Evolutionary conservation across 2,113 vertebrate genomes (phyloP).

Genomic region (Xenopus borealis): DNA sequence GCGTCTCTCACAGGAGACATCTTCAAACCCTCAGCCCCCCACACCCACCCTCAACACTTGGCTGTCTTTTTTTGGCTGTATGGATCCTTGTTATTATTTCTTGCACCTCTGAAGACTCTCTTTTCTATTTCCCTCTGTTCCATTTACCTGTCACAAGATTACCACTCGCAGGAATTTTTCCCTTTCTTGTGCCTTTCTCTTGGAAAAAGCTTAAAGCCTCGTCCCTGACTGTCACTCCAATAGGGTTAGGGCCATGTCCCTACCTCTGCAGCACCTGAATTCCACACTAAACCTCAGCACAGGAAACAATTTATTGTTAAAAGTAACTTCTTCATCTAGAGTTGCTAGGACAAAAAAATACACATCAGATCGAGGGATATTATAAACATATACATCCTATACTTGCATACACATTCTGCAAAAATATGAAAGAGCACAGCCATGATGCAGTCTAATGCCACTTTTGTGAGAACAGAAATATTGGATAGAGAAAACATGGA

Average conservation of each 20-base stretch:
- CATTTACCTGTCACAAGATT: conserved; percentile 38
- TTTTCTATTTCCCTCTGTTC: conserved; percentile 43
- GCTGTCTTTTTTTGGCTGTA: conserved; percentile 45
- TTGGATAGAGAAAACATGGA: too few relatives aligned
- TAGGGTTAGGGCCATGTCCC: conserved; percentile 37
- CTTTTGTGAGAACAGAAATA: too few relatives aligned
- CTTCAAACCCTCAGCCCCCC: conserved; percentile 35
- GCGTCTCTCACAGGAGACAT: conserved; percentile 41
- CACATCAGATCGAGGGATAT: too few relatives aligned
- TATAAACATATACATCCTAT: too few relatives aligned
- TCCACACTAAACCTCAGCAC: conserved; percentile 15
- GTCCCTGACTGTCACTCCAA: conserved; percentile 41
- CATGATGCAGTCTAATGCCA: too few relatives aligned
- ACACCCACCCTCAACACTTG: conserved; percentile 24
- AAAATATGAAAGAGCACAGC: too few relatives aligned
- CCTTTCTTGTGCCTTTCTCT: conserved; percentile 41
- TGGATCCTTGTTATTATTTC: conserved; percentile 46
- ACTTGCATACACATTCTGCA: too few relatives aligned
- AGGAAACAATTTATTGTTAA: conserved; percentile 32
- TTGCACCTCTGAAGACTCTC: conserved; percentile 44
- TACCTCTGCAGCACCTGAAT: conserved; percentile 43
- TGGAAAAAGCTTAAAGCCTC: conserved; percentile 45
- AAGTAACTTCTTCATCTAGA: conserved; percentile 13
- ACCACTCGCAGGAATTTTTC: conserved; percentile 39
- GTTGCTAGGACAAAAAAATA: neutral